phyloP scores from a whole-genome alignment of 2,888 invertebrate species.

The Ametastegia equiseti region DNA sequence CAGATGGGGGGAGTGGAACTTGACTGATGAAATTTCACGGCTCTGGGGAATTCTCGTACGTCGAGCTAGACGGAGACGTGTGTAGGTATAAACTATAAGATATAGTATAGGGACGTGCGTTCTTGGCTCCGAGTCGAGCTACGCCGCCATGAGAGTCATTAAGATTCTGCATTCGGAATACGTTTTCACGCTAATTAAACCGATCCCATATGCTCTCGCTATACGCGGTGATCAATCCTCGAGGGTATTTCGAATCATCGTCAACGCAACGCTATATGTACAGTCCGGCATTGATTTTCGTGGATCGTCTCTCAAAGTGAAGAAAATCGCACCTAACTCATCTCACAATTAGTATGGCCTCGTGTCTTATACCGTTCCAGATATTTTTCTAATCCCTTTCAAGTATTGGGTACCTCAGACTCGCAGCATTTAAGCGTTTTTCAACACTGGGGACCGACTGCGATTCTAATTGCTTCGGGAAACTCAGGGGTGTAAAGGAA shows the following conservation, averaged over 20 bases:
- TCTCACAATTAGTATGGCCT: no score
- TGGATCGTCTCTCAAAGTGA: no score
- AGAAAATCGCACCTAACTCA: no score
- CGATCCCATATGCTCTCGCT: neutral
- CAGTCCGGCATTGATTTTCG: no score
- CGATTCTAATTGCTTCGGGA: constrained; percentile 32
- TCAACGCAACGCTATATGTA: neutral
- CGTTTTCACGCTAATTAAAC: constrained; percentile 17
- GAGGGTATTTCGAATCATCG: neutral
- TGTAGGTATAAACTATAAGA: no score
- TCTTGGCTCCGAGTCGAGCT: no score
- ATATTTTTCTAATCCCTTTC: no score
- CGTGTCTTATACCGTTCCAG: no score
- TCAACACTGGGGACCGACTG: neutral
- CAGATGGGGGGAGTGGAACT: neutral
- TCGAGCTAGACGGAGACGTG: neutral
- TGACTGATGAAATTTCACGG: constrained; percentile 25
- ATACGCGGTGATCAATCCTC: neutral
- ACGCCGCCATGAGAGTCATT: constrained; percentile 16
- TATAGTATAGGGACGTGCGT: no score
- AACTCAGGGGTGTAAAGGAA: neutral
- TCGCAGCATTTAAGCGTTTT: neutral
- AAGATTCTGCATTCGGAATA: constrained; percentile 13
- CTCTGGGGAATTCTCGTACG: neutral
- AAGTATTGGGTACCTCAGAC: neutral